phyloP scores from a whole-genome alignment of 2,888 invertebrate species.

The Augiades crinisus region DNA sequence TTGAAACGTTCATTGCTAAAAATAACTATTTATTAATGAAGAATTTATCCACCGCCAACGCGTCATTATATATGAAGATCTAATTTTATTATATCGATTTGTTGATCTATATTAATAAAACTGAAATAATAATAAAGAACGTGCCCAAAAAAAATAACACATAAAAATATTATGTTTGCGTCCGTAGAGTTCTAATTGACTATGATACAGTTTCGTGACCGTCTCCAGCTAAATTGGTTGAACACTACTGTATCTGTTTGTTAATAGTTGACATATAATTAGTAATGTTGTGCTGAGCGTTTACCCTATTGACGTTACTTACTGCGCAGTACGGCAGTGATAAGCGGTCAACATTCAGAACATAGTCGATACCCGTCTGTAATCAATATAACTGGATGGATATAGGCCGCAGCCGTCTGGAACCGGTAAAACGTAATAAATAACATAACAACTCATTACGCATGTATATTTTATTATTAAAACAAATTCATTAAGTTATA shows the following conservation, averaged over 20 bases:
- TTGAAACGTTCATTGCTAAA: constrained; percentile 33
- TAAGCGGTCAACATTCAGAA: constrained; percentile 67
- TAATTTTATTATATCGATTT: not conserved
- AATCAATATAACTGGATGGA: constrained; percentile 40
- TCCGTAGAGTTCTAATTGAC: no score
- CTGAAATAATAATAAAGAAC: no score
- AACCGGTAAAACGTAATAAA: constrained; percentile 8
- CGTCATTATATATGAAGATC: not conserved
- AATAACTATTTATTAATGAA: constrained; percentile 24
- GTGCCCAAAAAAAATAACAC: no score
- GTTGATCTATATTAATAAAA: no score
- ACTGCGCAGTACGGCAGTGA: constrained; percentile 63
- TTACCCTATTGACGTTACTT: constrained; percentile 27
- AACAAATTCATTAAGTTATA: no score
- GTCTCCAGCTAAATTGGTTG: not conserved
- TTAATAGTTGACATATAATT: not conserved
- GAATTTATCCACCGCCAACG: constrained; percentile 4
- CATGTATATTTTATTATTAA: constrained; percentile 25
- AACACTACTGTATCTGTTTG: not conserved
- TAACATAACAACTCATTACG: no score
- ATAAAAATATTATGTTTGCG: no score
- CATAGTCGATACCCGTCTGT: constrained; percentile 29
- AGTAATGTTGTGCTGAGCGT: not conserved
- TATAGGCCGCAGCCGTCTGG: constrained; percentile 36
- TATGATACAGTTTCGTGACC: no score